A percentile compares a stretch with the other conserved stretches of the same genome.
Conservation (phyloP, 2,888 invertebrate genomes). For the Macrophya annulata region DNA sequence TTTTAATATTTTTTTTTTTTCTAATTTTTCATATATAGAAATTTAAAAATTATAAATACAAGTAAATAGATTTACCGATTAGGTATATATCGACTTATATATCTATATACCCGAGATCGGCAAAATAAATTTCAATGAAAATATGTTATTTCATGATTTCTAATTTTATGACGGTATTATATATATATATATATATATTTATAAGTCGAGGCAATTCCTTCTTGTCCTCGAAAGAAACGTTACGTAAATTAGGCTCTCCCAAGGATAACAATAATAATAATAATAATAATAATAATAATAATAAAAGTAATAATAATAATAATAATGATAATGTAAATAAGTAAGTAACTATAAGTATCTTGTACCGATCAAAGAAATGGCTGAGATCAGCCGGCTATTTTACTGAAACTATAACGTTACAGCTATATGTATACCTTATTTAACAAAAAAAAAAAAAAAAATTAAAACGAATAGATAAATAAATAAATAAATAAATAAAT, state of each 20-base stretch:
- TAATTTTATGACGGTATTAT: background rate
- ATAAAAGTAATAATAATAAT: no score
- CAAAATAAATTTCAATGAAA: background rate
- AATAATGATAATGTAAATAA: background rate
- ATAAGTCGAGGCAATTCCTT: background rate
- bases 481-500: background rate
- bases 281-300: no score
- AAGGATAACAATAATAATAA: background rate
- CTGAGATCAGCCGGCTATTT: background rate
- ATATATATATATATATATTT: background rate
- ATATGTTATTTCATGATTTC: background rate
- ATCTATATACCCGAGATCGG: background rate
- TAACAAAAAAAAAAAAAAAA: slow-evolving; percentile 5
- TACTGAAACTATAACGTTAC: slow-evolving; percentile 21
- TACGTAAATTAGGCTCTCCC: slow-evolving; percentile 20
- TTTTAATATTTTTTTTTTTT: no score
- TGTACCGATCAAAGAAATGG: background rate
- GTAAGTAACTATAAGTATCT: background rate
- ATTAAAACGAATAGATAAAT: background rate
- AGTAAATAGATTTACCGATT: background rate
- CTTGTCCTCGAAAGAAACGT: slow-evolving; percentile 23
- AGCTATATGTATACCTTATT: background rate
- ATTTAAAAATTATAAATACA: no score
- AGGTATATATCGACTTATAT: no score
- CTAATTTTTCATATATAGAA: no score